These are phyloP conservation scores for Taenioides sp. DNA, from an alignment of 2,797 vertebrate species.

Conservation along the genomic window DNA sequence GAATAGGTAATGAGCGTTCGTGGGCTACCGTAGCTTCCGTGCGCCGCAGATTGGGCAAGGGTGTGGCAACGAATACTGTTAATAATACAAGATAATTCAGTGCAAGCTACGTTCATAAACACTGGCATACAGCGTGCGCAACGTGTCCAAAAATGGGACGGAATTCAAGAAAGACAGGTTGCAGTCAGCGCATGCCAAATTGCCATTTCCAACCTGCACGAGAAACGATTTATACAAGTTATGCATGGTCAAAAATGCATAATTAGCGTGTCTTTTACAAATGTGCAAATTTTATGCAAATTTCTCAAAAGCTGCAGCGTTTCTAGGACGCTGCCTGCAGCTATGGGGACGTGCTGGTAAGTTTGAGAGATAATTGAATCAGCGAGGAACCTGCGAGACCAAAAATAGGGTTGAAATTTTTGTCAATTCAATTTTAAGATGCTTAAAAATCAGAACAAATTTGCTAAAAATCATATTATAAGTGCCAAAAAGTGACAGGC, in stretches of 20 bases:
- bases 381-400: not conserved
- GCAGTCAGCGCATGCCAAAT: not conserved
- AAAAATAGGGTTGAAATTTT: constrained; percentile 22
- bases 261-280: not conserved
- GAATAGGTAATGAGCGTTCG: constrained; percentile 27
- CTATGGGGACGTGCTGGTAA: constrained; percentile 2
- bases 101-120: not conserved
- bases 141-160: not conserved
- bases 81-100: constrained; percentile 24
- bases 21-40: constrained; percentile 10
- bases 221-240: not conserved
- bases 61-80: constrained; percentile 51
- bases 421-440: not conserved
- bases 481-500: not conserved
- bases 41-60: constrained; percentile 54
- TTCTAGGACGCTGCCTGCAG: not conserved
- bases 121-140: not conserved
- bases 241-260: not conserved
- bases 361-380: constrained; percentile 4
- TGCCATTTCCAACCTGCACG: not conserved
- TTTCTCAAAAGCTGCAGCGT: not conserved
- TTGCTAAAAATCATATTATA: not conserved
- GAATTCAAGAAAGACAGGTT: not conserved
- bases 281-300: not conserved
- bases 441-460: constrained; percentile 9